These are phyloP conservation scores for Callipepla squamata DNA, from an alignment of 2,113 vertebrate genomes.

Conservation along the genomic window DNA sequence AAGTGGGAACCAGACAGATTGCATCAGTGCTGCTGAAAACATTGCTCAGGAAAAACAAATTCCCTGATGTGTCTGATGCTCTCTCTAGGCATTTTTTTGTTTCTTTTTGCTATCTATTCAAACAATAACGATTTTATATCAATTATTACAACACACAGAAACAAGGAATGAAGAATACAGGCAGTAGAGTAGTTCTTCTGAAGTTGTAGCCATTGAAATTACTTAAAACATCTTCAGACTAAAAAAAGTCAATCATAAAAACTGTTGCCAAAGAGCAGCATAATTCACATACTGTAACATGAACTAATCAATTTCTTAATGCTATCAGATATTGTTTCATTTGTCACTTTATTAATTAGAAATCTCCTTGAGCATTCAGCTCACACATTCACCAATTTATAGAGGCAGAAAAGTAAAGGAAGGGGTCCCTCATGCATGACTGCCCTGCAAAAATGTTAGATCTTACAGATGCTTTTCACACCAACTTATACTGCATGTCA, in stretches of 20 bases:
- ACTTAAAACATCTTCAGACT: background rate
- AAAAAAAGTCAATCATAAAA: background rate
- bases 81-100: background rate
- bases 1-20: background rate
- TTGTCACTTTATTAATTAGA: background rate
- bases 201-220: background rate
- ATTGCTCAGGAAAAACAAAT: background rate
- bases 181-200: background rate
- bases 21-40: background rate
- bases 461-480: fast-evolving
- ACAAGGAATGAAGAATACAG: background rate
- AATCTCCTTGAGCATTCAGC: background rate
- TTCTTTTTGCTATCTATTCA: background rate
- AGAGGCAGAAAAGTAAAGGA: background rate
- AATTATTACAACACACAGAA: background rate
- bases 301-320: background rate
- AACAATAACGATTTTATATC: background rate
- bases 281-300: background rate
- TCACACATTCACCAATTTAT: too few relatives aligned
- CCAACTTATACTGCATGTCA: fast-evolving
- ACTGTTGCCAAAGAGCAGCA: background rate
- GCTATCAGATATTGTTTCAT: background rate
- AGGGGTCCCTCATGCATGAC: fast-evolving
- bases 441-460: background rate
- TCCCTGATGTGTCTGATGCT: background rate